Evolutionary conservation across 2,113 vertebrate genomes (phyloP).

Genomic region (Pogona vitticeps): DNA sequence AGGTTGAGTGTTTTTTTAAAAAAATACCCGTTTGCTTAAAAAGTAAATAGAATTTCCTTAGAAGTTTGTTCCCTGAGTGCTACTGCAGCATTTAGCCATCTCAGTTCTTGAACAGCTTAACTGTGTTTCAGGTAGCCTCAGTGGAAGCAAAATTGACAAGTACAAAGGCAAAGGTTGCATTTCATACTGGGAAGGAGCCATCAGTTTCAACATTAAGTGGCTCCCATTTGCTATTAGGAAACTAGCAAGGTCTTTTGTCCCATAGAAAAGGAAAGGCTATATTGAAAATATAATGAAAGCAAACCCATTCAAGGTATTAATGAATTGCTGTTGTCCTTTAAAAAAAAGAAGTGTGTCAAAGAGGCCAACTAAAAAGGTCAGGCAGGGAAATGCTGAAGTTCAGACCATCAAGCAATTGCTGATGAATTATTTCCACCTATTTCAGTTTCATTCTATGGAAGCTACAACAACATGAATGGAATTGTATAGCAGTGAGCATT

Average conservation of each 20-base stretch:
- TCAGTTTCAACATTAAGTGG: neutral
- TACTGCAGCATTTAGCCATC: neutral
- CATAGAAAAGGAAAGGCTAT: slow-evolving; percentile 5
- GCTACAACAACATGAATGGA: neutral
- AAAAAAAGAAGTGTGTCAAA: neutral
- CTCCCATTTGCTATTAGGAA: neutral
- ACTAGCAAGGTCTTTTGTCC: neutral
- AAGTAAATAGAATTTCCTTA: neutral
- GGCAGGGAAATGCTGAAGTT: neutral
- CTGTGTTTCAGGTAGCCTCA: neutral
- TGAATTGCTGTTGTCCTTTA: neutral
- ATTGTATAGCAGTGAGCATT: neutral
- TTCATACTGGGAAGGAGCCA: neutral
- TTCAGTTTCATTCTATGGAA: neutral
- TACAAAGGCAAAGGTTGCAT: slow-evolving; percentile 16
- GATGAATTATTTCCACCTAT: neutral
- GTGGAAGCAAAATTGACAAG: neutral
- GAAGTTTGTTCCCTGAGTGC: neutral
- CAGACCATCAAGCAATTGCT: neutral
- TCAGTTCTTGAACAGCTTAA: slow-evolving; percentile 14
- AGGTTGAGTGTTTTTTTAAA: neutral
- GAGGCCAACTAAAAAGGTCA: neutral
- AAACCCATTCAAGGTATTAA: neutral
- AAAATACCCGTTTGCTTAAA: neutral
- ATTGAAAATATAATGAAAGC: neutral